Evolutionary conservation across 2,888 invertebrate species (phyloP).

Genomic region (Bibio marci): DNA sequence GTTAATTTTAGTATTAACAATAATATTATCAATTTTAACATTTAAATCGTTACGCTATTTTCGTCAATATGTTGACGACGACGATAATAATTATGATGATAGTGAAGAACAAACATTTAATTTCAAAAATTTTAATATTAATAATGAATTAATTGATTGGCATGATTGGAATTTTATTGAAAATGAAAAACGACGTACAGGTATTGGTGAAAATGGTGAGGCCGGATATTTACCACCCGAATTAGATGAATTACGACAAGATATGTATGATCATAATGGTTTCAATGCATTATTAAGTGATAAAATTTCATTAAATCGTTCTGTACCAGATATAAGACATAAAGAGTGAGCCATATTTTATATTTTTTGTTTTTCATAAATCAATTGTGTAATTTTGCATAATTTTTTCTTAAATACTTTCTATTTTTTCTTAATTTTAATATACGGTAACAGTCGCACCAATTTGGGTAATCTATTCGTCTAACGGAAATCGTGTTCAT

Average conservation of each 20-base stretch:
- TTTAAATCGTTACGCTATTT: conserved; percentile 6
- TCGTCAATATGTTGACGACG: background rate
- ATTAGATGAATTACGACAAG: conserved; percentile 42
- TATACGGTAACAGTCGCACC: too few relatives aligned
- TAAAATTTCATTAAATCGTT: conserved; percentile 71
- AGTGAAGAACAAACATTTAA: background rate
- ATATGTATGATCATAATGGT: conserved; percentile 70
- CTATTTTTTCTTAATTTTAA: too few relatives aligned
- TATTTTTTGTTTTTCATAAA: background rate
- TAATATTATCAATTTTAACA: conserved; percentile 4
- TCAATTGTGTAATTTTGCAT: too few relatives aligned
- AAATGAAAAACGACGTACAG: conserved; percentile 39
- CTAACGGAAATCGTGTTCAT: too few relatives aligned
- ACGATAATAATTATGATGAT: background rate
- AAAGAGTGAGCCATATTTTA: conserved; percentile 25
- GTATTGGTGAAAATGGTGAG: conserved; percentile 57
- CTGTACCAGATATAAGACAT: conserved; percentile 59
- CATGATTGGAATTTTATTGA: conserved; percentile 50
- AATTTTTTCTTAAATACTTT: too few relatives aligned
- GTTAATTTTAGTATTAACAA: conserved; percentile 3
- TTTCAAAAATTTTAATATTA: background rate
- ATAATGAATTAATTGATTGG: conserved; percentile 52
- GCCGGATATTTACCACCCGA: conserved; percentile 43
- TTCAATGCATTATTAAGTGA: conserved; percentile 89
- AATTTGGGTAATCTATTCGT: too few relatives aligned